Evolutionary conservation across 2,888 invertebrate genomes (phyloP), one percentile per base, ranked within the genome.

Genomic region (Apocheima hispidaria): DNA sequence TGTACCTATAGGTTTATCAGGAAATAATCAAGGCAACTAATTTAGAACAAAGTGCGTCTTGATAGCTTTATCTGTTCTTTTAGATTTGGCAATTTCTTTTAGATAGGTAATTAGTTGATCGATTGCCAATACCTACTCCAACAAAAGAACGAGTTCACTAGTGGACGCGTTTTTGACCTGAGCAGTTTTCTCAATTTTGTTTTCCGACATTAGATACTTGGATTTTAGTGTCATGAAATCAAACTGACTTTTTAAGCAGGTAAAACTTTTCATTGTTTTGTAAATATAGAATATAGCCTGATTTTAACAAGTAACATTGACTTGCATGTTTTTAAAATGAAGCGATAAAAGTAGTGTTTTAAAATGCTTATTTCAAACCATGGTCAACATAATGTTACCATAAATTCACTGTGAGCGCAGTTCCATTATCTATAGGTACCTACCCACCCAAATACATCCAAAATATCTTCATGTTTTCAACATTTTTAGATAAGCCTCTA

Each of bases 401-500:
- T 58, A 51, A 58, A 44, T 55, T 46, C 4, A n/a, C 33, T 18
- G 26, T 40, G 30, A 38, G 18, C 36, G 16, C 20, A 14, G 33
- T 46, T 46, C n/a, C 26, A 46, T 28, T 55, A 46, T 44, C 44
- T 55, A 10, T 38, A 35, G n/a, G 12, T 43, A 55, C 48, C 28
- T 30, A 59, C 51, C 44, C 41, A 49, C 49, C 35, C 38, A 51
- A 30, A 35, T 38, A 46, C 56, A 35, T 23, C 40, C 40, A 35
- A 61, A 61, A 54, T 60, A 60, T 49, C 40, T 23, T 30, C 60
- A 38, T 44, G 36, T 49, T 50, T 54, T 30, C 6, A 52, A 61
- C 55, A 56, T 52, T 61, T 56, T 56, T 48, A 61, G 35, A 46
- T 49, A 60, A 60, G 54, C 60, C 36, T 55, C 38, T 21, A 54